Percentiles rank a stretch among this genome's conserved stretches.
Evolutionary conservation across 2,113 vertebrate genomes (phyloP).

Genomic region (Oxygymnocypris stewartii): DNA sequence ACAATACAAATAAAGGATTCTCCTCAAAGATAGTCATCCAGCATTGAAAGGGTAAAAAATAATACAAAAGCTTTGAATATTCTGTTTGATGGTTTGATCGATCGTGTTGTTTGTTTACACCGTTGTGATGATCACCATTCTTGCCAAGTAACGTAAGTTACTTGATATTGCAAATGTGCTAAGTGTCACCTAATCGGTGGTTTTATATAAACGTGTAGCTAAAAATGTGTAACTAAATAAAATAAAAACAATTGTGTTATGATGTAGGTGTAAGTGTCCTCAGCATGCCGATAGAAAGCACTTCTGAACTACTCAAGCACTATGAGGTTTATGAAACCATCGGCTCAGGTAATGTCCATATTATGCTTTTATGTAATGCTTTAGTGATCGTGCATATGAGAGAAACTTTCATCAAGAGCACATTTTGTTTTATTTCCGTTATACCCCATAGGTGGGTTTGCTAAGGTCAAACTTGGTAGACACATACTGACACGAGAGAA

Average conservation of each 20-base stretch:
- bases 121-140: not conserved
- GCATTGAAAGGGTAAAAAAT: not conserved
- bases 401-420: not conserved
- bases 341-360: conserved; percentile 71
- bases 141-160: not conserved
- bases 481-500: conserved; percentile 90
- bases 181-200: not conserved
- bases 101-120: not conserved
- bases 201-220: not conserved
- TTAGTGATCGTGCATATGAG: not conserved
- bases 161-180: not conserved
- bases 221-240: not conserved
- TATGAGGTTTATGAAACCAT: conserved; percentile 79
- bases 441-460: conserved; percentile 85
- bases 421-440: not conserved
- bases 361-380: not conserved
- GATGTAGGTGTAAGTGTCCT: conserved; percentile 1
- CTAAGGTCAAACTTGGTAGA: conserved; percentile 89
- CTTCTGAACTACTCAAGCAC: conserved; percentile 71
- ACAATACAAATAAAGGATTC: not conserved
- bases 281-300: conserved; percentile 73
- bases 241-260: not conserved
- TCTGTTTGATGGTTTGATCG: not conserved
- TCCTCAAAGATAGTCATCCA: not conserved
- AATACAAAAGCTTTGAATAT: not conserved